These are phyloP conservation scores for Fistularia commersonii DNA, from an alignment of 2,797 vertebrate genomes.

Conservation along the genomic window DNA sequence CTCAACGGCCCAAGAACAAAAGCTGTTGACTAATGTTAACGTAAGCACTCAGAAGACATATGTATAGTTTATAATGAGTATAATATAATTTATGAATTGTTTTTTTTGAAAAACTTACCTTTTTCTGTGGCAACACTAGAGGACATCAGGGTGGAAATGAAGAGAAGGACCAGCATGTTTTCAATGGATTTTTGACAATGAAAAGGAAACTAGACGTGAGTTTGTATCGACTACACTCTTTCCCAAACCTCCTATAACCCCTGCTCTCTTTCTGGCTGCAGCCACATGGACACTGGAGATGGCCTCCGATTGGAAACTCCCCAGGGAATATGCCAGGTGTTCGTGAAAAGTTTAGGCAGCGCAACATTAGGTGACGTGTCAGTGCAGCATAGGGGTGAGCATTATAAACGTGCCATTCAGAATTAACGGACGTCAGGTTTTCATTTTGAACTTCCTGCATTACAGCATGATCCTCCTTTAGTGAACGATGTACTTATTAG, in stretches of 20 bases:
- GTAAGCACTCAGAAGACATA: background rate
- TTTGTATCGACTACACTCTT: slow-evolving; percentile 14
- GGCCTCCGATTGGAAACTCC: slow-evolving; percentile 52
- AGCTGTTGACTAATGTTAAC: background rate
- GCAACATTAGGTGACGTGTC: slow-evolving; percentile 66
- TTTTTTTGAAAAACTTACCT: slow-evolving; percentile 52
- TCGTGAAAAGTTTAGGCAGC: slow-evolving; percentile 43
- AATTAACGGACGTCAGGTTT: too few relatives aligned
- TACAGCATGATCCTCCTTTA: too few relatives aligned
- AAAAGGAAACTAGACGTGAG: background rate
- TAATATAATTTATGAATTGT: background rate
- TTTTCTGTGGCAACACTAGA: slow-evolving; percentile 45
- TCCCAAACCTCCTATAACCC: background rate
- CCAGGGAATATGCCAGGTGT: slow-evolving; percentile 77
- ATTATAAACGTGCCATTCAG: too few relatives aligned
- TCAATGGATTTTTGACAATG: background rate
- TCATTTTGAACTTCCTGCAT: too few relatives aligned
- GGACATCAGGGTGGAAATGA: slow-evolving; percentile 48
- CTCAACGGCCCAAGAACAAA: too few relatives aligned
- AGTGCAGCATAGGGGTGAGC: slow-evolving; percentile 20
- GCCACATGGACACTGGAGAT: slow-evolving; percentile 19
- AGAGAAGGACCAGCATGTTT: slow-evolving; percentile 51
- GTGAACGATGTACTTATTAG: too few relatives aligned
- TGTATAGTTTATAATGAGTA: background rate
- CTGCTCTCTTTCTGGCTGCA: slow-evolving; percentile 8